These are phyloP conservation scores for Thysanoteuthis rhombus DNA, from an alignment of 2,888 invertebrate genomes.

Conservation along the genomic window DNA sequence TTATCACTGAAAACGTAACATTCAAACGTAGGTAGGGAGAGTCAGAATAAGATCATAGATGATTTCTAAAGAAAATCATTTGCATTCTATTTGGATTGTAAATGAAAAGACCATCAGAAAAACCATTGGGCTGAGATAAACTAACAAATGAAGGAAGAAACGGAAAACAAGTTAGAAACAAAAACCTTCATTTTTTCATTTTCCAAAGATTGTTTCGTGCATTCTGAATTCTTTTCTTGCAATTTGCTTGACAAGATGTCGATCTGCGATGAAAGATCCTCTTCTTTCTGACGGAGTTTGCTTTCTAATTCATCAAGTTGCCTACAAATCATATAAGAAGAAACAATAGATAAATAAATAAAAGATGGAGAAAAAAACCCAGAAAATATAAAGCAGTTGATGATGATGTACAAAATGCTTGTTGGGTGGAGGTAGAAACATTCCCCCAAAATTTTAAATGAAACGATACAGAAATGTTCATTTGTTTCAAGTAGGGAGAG, in stretches of 20 bases:
- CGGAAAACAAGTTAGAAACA: neutral
- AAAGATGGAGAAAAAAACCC: neutral
- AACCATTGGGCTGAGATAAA: too few relatives aligned
- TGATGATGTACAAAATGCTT: too few relatives aligned
- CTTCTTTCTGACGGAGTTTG: conserved; percentile 58
- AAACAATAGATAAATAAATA: neutral
- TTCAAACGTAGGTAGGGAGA: too few relatives aligned
- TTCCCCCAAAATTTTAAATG: too few relatives aligned
- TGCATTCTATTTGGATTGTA: too few relatives aligned
- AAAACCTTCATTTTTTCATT: conserved; percentile 64
- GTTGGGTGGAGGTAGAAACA: too few relatives aligned
- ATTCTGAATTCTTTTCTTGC: conserved; percentile 58
- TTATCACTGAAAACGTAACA: too few relatives aligned
- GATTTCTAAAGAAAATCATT: neutral
- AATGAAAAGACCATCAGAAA: too few relatives aligned
- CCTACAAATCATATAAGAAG: conserved; percentile 41
- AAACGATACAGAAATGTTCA: too few relatives aligned
- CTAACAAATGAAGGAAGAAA: neutral
- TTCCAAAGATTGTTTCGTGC: conserved; percentile 50
- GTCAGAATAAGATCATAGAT: neutral
- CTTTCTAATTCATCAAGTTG: conserved; percentile 60
- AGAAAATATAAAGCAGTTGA: too few relatives aligned
- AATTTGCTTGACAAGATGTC: conserved; percentile 52
- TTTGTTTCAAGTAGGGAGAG: too few relatives aligned
- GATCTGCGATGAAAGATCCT: conserved; percentile 54